A percentile compares a stretch with the other conserved stretches of the same genome.
phyloP scores from a whole-genome alignment of 1,140 invertebrate genomes.

The Schmidtea mediterranea region DNA sequence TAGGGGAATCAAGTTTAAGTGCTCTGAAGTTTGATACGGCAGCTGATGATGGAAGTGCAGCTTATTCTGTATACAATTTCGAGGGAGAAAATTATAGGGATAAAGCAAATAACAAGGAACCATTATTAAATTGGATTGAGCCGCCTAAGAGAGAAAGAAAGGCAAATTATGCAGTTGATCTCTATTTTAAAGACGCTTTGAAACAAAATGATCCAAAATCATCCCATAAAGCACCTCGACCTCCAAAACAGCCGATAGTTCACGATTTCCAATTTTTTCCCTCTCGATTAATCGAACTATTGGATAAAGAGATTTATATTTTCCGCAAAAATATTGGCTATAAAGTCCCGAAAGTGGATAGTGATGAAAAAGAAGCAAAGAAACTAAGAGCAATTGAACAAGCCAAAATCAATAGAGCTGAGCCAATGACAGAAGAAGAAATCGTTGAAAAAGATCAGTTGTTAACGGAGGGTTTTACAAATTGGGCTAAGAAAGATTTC shows the following conservation, averaged over 20 bases:
- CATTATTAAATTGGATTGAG: conserved; percentile 52
- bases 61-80: conserved; percentile 1
- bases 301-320: conserved; percentile 89
- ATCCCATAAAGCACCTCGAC: conserved; percentile 52
- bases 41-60: not conserved
- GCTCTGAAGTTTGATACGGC: not conserved
- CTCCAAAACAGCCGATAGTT: conserved; percentile 89
- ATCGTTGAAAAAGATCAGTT: conserved; percentile 64
- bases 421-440: conserved; percentile 61
- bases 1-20: not conserved
- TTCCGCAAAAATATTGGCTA: conserved; percentile 66
- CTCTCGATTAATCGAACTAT: conserved; percentile 70
- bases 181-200: conserved; percentile 80
- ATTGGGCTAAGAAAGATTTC: conserved; percentile 45
- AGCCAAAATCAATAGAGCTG: conserved; percentile 73
- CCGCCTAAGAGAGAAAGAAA: conserved; percentile 91
- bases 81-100: conserved; percentile 3
- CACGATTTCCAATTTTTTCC: conserved; percentile 99
- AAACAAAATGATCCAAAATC: conserved; percentile 82
- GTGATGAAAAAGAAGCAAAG: conserved; percentile 65
- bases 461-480: conserved; percentile 48
- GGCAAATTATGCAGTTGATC: conserved; percentile 94
- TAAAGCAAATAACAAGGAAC: not conserved
- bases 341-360: conserved; percentile 75
- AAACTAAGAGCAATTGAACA: conserved; percentile 73